Base-by-base conservation (phyloP, 1,140 invertebrate species). In the Ladona fulva region DNA sequence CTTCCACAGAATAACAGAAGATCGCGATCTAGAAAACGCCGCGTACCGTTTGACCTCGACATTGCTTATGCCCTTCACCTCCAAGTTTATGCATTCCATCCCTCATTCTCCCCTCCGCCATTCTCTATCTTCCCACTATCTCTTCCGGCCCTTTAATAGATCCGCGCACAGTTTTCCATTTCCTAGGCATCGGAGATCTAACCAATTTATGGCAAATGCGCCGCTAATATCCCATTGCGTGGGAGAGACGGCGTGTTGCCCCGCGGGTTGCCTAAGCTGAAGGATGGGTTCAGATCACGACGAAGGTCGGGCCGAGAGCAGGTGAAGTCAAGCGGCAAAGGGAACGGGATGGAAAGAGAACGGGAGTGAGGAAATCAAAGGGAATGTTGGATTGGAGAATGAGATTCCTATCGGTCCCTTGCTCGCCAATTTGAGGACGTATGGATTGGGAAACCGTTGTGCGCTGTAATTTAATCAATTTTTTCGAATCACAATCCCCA, bases 131-230 rank as follows among this genome's bases (percentile, higher is more conserved):
- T 37, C 29, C 8, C 8, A 8, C 29, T 37, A 37, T 37, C 29
- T 37, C 29, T 37, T 37, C 29, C 29, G 29, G 1, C 29, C 29
- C 8, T 37, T 8, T 37, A 37, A 37, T 37, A 37, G 29, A 37
- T 37, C 29, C 29, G 29, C 29, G 29, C 29, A 37, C 29, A 37
- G 29, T 37, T 37, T 37, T 37, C 29, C 29, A 37, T 37, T 37
- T 37, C 29, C 29, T 37, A 37, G 29, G 16, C 52, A 66, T 66
- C 52, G 52, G 12, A 19, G 52, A 22, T 66, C 52, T 12, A 66
- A 66, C 52, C 52, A 66, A 66, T 66, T 66, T 66, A 66, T 66
- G 52, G 52, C 52, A 66, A 66, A 66, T 66, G 52, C 52, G 14
- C 52, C 52, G 52, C 52, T 66, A 66, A 66, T 66, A 22, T 12